phyloP scores from a whole-genome alignment of 2,113 vertebrate genomes.

The Paradoxurus hermaphroditus region DNA sequence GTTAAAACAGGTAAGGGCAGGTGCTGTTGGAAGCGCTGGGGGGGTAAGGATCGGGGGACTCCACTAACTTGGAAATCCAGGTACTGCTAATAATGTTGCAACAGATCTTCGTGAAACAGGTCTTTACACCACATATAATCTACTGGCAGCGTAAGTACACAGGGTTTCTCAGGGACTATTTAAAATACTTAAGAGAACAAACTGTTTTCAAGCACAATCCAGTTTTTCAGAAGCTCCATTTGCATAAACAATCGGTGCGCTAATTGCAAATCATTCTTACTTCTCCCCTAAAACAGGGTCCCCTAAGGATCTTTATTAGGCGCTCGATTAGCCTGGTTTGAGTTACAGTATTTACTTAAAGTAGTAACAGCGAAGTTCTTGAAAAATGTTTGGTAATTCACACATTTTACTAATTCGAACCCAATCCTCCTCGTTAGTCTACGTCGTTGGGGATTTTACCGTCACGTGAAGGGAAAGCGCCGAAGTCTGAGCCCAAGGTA shows the following conservation, averaged over 20 bases:
- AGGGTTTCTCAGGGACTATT: constrained; percentile 47
- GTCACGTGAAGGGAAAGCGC: not conserved
- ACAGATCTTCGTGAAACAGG: not conserved
- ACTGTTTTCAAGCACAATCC: constrained; percentile 34
- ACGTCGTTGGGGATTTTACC: not conserved
- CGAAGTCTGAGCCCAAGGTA: not conserved
- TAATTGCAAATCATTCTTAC: constrained; percentile 69
- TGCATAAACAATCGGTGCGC: constrained; percentile 55
- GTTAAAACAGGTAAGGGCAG: not conserved
- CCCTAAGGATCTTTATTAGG: constrained; percentile 56
- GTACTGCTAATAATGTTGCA: not conserved
- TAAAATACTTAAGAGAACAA: constrained; percentile 58
- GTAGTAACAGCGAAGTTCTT: constrained; percentile 44
- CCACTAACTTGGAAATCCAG: not conserved
- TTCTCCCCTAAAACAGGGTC: constrained; percentile 48
- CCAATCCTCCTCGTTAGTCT: constrained; percentile 23
- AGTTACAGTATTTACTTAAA: constrained; percentile 65
- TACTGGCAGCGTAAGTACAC: not conserved
- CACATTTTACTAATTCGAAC: constrained; percentile 39
- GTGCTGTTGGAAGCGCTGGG: not conserved
- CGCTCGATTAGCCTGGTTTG: constrained; percentile 49
- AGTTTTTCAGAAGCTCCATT: constrained; percentile 45
- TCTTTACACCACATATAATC: not conserved
- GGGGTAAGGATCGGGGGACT: not conserved
- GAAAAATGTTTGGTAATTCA: constrained; percentile 49